Conservation (phyloP, 2,113 vertebrate genomes). For the Burhinus bistriatus region DNA sequence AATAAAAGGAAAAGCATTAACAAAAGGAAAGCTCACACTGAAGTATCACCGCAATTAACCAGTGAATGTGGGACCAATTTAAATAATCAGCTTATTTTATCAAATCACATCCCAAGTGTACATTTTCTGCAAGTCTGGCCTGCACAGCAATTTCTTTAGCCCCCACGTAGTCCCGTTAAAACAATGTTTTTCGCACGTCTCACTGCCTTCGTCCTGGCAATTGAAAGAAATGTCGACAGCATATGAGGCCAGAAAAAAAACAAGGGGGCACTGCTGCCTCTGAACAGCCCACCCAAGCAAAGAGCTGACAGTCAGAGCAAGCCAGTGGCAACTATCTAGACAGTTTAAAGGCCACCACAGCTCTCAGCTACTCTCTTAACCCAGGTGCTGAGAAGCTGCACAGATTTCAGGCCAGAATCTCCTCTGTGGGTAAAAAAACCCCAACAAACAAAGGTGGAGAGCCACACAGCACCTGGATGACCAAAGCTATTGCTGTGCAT, state of each 20-base stretch:
- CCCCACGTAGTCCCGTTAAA: not conserved
- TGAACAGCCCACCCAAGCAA: not conserved
- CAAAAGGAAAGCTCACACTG: not conserved
- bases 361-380: not conserved
- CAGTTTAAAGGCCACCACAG: not conserved
- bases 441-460: not conserved
- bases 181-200: not conserved
- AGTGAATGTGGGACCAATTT: not conserved
- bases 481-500: not conserved
- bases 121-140: not conserved
- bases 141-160: not conserved
- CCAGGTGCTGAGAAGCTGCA: not conserved
- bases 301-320: not conserved
- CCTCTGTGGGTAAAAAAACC: not conserved
- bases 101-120: not conserved
- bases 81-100: not conserved
- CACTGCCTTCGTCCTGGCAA: not conserved
- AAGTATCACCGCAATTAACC: not conserved
- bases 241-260: not conserved
- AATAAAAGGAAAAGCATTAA: not conserved
- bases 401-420: not conserved
- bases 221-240: not conserved
- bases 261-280: not conserved
- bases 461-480: not conserved
- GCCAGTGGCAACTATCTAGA: not conserved